Conservation (phyloP, 2,113 vertebrate species). For the Channa maculata region DNA sequence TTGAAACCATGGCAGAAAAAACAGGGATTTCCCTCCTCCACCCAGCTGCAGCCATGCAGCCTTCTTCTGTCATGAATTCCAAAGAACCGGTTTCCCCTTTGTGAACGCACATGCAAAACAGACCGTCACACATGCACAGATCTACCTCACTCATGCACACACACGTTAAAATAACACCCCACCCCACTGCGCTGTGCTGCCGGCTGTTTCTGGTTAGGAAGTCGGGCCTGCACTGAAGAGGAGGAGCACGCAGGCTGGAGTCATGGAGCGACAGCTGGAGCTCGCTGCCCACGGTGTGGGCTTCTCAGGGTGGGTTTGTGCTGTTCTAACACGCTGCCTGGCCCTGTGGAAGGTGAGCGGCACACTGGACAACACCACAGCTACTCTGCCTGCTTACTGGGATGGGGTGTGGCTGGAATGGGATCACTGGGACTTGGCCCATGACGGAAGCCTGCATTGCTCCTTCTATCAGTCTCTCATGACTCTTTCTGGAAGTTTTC, state of each 20-base stretch:
- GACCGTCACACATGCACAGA: conserved; percentile 9
- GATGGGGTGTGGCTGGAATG: conserved; percentile 95
- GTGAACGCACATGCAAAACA: conserved; percentile 37
- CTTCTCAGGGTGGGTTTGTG: conserved; percentile 77
- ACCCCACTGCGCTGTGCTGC: conserved; percentile 12
- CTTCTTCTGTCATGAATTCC: conserved; percentile 62
- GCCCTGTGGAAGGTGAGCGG: conserved; percentile 91
- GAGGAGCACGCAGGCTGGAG: conserved; percentile 32
- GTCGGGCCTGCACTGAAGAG: conserved; percentile 36
- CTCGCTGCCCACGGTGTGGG: conserved; percentile 65
- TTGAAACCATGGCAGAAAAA: conserved; percentile 78
- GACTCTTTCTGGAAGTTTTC: conserved; percentile 85
- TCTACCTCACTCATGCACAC: conserved; percentile 48
- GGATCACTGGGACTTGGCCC: conserved; percentile 88
- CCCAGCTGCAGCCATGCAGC: conserved; percentile 39
- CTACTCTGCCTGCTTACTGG: conserved; percentile 89
- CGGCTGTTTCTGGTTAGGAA: conserved; percentile 48
- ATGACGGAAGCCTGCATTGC: conserved; percentile 89
- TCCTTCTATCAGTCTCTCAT: conserved; percentile 90
- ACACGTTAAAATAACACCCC: conserved; percentile 48
- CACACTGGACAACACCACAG: conserved; percentile 82
- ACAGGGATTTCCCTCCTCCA: conserved; percentile 66
- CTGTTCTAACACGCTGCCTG: conserved; percentile 86
- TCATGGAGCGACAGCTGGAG: conserved; percentile 78
- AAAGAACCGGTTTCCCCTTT: conserved; percentile 62